phyloP scores from a whole-genome alignment of 2,888 invertebrate species.

The Rotaria socialis region DNA sequence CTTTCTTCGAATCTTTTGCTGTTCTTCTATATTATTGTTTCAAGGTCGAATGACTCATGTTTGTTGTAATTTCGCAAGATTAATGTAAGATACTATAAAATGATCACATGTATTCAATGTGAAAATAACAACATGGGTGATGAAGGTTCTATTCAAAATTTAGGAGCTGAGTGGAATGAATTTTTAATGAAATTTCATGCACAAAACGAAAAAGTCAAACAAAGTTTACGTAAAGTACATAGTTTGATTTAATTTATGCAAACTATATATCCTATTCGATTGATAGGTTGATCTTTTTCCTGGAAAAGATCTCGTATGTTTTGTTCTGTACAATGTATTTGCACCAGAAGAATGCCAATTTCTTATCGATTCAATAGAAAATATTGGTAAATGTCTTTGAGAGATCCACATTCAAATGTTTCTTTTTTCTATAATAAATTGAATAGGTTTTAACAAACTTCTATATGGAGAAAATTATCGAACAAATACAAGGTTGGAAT shows the following conservation, averaged over 20 bases:
- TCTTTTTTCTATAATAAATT: no score
- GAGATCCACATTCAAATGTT: no score
- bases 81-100: not conserved
- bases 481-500: not conserved
- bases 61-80: not conserved
- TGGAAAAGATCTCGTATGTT: not conserved
- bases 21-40: no score
- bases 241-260: not conserved
- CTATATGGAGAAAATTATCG: not conserved
- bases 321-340: not conserved
- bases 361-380: slow-evolving; percentile 4
- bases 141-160: not conserved
- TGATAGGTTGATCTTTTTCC: not conserved
- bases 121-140: not conserved
- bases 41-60: no score
- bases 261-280: not conserved
- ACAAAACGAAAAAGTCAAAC: not conserved
- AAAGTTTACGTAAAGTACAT: not conserved
- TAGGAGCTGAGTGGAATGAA: not conserved
- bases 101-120: not conserved
- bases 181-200: not conserved
- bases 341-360: not conserved
- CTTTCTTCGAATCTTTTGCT: no score
- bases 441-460: not conserved
- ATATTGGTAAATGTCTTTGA: not conserved